phyloP scores from a whole-genome alignment of 2,113 vertebrate species.

The Hemiscyllium ocellatum region DNA sequence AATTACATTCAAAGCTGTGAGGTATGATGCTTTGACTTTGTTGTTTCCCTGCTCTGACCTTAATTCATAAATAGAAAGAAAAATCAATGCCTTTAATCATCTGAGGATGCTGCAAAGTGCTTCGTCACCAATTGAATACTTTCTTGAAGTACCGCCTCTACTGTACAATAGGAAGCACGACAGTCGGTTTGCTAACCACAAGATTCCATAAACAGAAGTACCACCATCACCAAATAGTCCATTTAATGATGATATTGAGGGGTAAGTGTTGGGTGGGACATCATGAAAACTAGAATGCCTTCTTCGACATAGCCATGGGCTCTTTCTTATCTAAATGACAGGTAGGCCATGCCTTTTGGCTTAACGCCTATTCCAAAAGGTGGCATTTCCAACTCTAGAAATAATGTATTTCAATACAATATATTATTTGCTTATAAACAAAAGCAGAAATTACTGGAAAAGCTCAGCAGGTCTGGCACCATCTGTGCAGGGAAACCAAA shows the following conservation, averaged over 20 bases:
- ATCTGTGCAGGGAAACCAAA: neutral
- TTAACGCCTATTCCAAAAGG: neutral
- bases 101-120: neutral
- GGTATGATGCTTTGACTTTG: neutral
- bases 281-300: neutral
- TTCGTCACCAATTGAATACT: neutral
- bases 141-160: neutral
- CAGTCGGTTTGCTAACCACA: neutral
- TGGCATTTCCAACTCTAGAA: neutral
- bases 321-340: neutral
- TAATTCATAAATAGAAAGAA: neutral
- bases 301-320: neutral
- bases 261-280: neutral
- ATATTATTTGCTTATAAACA: neutral
- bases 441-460: no score
- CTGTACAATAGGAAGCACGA: neutral
- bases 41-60: neutral
- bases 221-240: neutral
- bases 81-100: neutral
- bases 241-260: neutral
- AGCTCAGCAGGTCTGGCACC: no score
- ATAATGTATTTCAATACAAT: neutral
- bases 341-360: neutral
- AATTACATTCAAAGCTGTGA: neutral
- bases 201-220: neutral